phyloP scores from a whole-genome alignment of 2,113 vertebrate genomes.

The Otis tarda region DNA sequence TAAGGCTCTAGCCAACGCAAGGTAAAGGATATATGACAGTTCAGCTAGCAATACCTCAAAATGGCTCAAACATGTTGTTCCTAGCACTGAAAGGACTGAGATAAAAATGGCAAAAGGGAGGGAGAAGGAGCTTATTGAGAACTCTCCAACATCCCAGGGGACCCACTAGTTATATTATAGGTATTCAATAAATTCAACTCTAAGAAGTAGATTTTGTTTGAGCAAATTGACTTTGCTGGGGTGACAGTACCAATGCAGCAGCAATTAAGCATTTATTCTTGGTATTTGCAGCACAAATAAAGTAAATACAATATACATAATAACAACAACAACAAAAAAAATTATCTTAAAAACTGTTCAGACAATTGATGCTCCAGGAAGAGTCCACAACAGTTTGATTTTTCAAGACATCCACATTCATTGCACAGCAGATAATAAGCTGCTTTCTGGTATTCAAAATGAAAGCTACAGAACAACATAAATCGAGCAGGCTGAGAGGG shows the following conservation, averaged over 20 bases:
- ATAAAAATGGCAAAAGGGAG: neutral
- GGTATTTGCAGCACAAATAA: neutral
- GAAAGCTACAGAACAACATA: neutral
- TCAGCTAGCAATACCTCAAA: neutral
- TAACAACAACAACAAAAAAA: neutral
- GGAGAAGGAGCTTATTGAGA: neutral
- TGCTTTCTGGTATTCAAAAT: neutral
- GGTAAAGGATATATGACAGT: neutral
- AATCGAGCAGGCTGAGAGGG: neutral
- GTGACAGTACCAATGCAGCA: neutral
- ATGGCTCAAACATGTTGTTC: fast-evolving
- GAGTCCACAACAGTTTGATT: neutral
- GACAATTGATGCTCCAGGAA: neutral
- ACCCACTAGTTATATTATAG: neutral
- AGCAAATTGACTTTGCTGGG: neutral
- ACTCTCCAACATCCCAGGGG: neutral
- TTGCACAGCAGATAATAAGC: neutral
- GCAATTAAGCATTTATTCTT: neutral
- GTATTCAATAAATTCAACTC: neutral
- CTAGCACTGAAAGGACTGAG: neutral
- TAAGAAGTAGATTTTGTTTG: neutral
- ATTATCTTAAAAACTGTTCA: neutral
- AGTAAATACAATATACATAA: neutral
- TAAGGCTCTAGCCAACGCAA: neutral
- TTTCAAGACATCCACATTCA: neutral